A percentile compares a stretch with the other conserved stretches of the same genome.
These are phyloP conservation scores for Pentalonia nigronervosa DNA, from an alignment of 1,140 invertebrate genomes.

Conservation along the genomic window DNA sequence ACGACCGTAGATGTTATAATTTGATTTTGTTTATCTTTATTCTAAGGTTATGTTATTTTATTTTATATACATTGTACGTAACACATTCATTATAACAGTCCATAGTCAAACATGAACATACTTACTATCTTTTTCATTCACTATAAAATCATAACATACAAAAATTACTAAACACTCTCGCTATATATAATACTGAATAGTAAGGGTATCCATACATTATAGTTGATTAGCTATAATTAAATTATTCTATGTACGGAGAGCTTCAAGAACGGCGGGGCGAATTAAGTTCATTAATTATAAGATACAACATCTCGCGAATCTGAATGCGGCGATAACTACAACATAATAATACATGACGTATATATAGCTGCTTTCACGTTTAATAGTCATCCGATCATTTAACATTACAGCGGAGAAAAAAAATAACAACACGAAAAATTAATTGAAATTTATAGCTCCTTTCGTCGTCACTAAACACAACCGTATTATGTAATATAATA, in stretches of 20 bases:
- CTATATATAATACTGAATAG: too few relatives aligned
- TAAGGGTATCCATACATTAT: background rate
- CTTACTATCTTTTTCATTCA: too few relatives aligned
- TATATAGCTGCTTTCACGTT: background rate
- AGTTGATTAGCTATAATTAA: background rate
- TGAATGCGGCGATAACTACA: background rate
- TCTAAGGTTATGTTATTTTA: too few relatives aligned
- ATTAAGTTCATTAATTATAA: conserved; percentile 5
- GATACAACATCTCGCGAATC: background rate
- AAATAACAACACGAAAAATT: background rate
- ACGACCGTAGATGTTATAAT: too few relatives aligned
- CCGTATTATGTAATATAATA: background rate
- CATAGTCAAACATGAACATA: too few relatives aligned
- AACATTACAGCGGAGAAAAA: background rate
- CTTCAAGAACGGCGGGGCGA: background rate
- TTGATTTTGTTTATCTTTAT: too few relatives aligned
- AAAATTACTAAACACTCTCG: too few relatives aligned
- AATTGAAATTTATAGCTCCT: background rate
- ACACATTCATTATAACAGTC: too few relatives aligned
- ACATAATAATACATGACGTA: background rate
- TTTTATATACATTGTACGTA: too few relatives aligned
- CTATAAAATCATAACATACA: too few relatives aligned
- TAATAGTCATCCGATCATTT: background rate
- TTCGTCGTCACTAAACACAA: background rate
- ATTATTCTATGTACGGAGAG: background rate